Evolutionary conservation across 2,797 vertebrate species (phyloP), one percentile per base, ranked within the genome.

Genomic region (Oreochromis mossambicus): DNA sequence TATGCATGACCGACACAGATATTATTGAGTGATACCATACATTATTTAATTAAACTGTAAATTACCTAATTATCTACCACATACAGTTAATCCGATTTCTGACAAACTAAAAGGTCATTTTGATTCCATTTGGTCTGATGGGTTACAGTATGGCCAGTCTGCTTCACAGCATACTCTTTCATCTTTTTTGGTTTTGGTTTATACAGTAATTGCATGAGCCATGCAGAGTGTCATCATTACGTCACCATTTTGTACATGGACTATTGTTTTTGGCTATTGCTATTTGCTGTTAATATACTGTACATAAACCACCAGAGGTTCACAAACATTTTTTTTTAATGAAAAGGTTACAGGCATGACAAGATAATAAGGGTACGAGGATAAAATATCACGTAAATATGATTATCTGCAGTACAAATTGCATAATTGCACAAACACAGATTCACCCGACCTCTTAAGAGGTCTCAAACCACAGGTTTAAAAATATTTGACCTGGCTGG

Each of bases 361-460:
- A 32, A 13, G 17, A 50, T n/a, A 50, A 43, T 6, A 70, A 43
- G 38, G 66, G 66, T 46, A 75, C 5, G 4, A 32, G 70, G 70
- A 32, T 75, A 50, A 50, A 50, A 50, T 50, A 1, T 32, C 26
- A 29, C 38, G 1, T 46, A 50, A 75, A 50, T 19, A 50, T 50
- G 15, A 63, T 50, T n/a, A 85, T 83, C 66, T 83, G 80, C 79
- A 82, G 46, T 75, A 73, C 11, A 79, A 77, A 85, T 55, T 50
- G 41, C 32, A 13, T 81, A 15, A 70, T 81, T 88, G 88, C 86
- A 82, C 63, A 77, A 77, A 6, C 80, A 38, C 80, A 75, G 68
- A 19, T n/a, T 75, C 51, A 68, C 17, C 32, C 24, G 79, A 50
- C 54, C 41, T 85, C 34, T 70, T 4, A n/a, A 32, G 63, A 79